These are phyloP conservation scores for Chascanopsetta lugubris DNA, from an alignment of 2,113 vertebrate species.

Conservation along the genomic window DNA sequence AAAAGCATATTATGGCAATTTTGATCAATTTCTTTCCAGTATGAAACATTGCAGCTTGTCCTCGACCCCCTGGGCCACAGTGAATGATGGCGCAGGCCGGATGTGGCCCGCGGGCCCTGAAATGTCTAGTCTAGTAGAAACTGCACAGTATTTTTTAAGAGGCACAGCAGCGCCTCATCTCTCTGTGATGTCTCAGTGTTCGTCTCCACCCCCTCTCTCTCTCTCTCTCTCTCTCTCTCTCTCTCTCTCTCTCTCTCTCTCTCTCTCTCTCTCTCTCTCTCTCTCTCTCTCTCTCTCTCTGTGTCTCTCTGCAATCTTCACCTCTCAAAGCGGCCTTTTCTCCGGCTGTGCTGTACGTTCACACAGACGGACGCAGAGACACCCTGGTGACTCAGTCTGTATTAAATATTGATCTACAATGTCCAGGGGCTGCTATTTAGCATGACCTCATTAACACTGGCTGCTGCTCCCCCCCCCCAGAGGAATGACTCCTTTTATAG, in stretches of 20 bases:
- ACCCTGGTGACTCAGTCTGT: slow-evolving; percentile 73
- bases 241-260: slow-evolving; percentile 8
- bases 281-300: slow-evolving; percentile 5
- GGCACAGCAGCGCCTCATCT: background rate
- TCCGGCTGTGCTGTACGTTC: slow-evolving; percentile 24
- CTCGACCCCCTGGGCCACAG: no score
- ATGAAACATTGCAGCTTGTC: no score
- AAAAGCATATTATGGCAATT: no score
- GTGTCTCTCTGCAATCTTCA: slow-evolving; percentile 29
- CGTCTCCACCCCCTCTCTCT: background rate
- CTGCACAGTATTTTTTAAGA: background rate
- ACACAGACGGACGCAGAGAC: slow-evolving; percentile 46
- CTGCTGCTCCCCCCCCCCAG: slow-evolving; percentile 60
- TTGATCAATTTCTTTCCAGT: no score
- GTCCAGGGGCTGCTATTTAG: slow-evolving; percentile 75
- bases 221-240: slow-evolving; percentile 5
- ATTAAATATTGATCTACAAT: slow-evolving; percentile 83
- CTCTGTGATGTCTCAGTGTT: slow-evolving; percentile 19
- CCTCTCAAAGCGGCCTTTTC: slow-evolving; percentile 51
- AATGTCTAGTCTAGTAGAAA: slow-evolving; percentile 4
- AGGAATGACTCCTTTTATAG: slow-evolving; percentile 76
- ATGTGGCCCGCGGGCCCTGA: slow-evolving; percentile 25
- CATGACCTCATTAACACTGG: slow-evolving; percentile 79
- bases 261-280: slow-evolving; percentile 9
- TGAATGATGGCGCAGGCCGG: no score